A percentile compares a stretch with the other conserved stretches of the same genome.
Evolutionary conservation across 1,140 invertebrate species (phyloP).

Genomic region (Penaeus japonicus): DNA sequence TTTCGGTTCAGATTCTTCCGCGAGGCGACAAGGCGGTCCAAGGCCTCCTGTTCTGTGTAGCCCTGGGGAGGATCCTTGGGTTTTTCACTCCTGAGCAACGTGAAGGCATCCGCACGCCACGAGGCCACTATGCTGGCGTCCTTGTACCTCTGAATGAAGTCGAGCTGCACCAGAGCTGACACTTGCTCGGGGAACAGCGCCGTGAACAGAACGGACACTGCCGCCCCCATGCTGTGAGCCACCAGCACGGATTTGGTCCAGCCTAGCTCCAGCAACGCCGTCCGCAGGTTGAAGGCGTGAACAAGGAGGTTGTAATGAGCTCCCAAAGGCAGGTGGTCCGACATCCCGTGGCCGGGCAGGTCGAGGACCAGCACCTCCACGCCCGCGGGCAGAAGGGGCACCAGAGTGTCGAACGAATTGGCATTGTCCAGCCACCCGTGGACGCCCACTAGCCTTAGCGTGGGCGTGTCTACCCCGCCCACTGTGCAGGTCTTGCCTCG

Average conservation of each 20-base stretch:
- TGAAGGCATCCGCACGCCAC: background rate
- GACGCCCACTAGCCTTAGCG: slow-evolving; percentile 35
- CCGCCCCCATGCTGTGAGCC: slow-evolving; percentile 25
- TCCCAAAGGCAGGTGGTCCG: slow-evolving; percentile 59
- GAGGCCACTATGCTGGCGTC: too few species aligned
- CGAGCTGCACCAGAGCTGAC: slow-evolving; percentile 14
- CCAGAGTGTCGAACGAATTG: slow-evolving; percentile 59
- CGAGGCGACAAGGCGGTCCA: background rate
- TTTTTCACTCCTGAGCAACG: background rate
- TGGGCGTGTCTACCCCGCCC: background rate
- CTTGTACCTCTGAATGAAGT: background rate
- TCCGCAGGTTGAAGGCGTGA: background rate
- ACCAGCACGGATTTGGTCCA: slow-evolving; percentile 26
- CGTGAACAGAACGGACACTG: background rate
- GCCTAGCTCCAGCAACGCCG: background rate
- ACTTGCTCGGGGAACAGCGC: slow-evolving; percentile 28
- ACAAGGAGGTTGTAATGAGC: slow-evolving; percentile 29
- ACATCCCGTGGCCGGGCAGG: slow-evolving; percentile 60
- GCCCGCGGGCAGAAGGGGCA: slow-evolving; percentile 42
- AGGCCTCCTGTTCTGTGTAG: slow-evolving; percentile 14
- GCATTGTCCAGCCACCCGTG: slow-evolving; percentile 61
- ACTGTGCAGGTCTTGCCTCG: background rate
- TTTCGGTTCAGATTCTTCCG: background rate
- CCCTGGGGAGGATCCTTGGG: background rate
- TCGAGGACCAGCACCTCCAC: slow-evolving; percentile 53